Percentiles rank a stretch among this genome's conserved stretches.
phyloP scores from a whole-genome alignment of 2,797 vertebrate genomes.

The Crenuchus spilurus region DNA sequence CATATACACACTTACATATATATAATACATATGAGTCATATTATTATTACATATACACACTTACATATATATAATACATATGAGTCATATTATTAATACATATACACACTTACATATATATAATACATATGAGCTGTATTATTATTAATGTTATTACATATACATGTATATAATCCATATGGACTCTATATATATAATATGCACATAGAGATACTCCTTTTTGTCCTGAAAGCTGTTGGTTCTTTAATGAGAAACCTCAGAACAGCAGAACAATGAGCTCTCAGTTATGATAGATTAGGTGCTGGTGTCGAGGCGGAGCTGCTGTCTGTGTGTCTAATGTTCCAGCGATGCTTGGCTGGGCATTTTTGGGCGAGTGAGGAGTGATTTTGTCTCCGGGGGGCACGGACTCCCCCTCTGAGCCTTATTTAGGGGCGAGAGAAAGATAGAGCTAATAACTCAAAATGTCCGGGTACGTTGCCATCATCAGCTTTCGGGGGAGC shows the following conservation, averaged over 20 bases:
- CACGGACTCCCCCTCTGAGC: not conserved
- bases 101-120: too few relatives aligned
- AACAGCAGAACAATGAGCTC: not conserved
- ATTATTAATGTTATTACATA: too few relatives aligned
- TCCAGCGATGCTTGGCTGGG: not conserved
- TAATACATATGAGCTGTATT: too few relatives aligned
- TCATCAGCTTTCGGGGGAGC: not conserved
- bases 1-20: too few relatives aligned
- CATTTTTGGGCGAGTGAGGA: not conserved
- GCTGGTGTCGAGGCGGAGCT: not conserved
- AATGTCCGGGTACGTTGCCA: not conserved
- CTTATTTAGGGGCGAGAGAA: slow-evolving; percentile 7
- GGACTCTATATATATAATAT: too few relatives aligned
- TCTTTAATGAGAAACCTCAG: not conserved
- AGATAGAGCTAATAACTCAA: not conserved
- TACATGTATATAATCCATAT: too few relatives aligned
- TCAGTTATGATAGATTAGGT: not conserved
- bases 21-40: too few relatives aligned
- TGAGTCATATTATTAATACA: too few relatives aligned
- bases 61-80: too few relatives aligned
- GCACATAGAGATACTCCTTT: too few relatives aligned
- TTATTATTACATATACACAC: too few relatives aligned
- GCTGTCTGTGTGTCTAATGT: not conserved
- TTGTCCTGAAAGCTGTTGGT: too few relatives aligned
- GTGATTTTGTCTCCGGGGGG: not conserved